Evolutionary conservation across 2,113 vertebrate genomes (phyloP).

Genomic region (Notarius quadriscutis): DNA sequence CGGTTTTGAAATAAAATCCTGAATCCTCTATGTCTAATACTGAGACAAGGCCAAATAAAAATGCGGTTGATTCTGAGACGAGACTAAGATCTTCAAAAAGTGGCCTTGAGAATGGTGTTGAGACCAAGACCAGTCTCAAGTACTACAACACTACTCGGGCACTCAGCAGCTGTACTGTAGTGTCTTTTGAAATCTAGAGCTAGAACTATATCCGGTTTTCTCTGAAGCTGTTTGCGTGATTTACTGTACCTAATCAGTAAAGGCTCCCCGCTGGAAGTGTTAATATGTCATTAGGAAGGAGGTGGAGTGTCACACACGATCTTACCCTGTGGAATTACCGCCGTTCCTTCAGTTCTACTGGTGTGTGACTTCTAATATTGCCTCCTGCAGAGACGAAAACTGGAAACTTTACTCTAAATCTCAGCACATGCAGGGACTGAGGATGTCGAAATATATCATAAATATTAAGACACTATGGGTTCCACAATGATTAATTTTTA

Average conservation of each 20-base stretch:
- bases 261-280: neutral
- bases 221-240: neutral
- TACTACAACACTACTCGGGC: too few relatives aligned
- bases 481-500: neutral
- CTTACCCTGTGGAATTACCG: constrained; percentile 8
- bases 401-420: neutral
- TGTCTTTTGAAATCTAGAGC: neutral
- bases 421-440: neutral
- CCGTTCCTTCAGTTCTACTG: neutral
- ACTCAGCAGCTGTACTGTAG: neutral
- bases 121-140: too few relatives aligned
- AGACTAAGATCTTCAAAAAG: too few relatives aligned
- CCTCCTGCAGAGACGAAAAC: neutral
- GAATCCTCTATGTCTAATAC: too few relatives aligned
- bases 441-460: neutral
- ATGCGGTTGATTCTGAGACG: too few relatives aligned
- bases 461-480: neutral
- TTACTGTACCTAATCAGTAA: constrained; percentile 8
- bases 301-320: constrained; percentile 15
- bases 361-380: constrained; percentile 12
- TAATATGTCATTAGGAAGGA: constrained; percentile 20
- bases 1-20: too few relatives aligned
- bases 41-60: too few relatives aligned
- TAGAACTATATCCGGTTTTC: neutral
- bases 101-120: too few relatives aligned